These are phyloP conservation scores for Palythoa grandiflora DNA, from an alignment of 92 coral and sea anemone species.

Conservation along the genomic window DNA sequence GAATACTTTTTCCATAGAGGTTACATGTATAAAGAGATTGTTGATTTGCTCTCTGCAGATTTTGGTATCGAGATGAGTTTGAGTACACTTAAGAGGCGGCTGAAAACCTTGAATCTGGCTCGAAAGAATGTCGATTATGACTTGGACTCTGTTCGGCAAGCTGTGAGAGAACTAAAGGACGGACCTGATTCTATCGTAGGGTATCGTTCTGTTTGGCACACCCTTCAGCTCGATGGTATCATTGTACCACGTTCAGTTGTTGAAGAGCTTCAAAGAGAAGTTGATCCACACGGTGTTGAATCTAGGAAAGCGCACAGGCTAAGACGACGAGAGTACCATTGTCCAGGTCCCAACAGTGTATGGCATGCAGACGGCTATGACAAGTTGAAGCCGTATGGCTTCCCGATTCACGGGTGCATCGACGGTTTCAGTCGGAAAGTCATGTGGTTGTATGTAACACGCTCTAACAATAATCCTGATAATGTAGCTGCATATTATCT, in stretches of 20 bases:
- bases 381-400: no score
- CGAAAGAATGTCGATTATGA: slow-evolving; percentile 27
- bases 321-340: neutral
- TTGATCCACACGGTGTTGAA: slow-evolving; percentile 22
- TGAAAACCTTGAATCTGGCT: slow-evolving; percentile 32
- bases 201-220: slow-evolving; percentile 19
- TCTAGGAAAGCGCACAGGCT: slow-evolving; percentile 18
- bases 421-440: slow-evolving; percentile 17
- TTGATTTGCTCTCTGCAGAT: neutral
- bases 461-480: slow-evolving; percentile 11
- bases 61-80: neutral
- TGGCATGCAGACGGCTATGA: no score
- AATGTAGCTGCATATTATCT: slow-evolving; percentile 13
- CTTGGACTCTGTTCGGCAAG: slow-evolving; percentile 31
- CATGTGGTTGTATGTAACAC: slow-evolving; percentile 14
- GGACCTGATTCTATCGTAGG: slow-evolving; percentile 18
- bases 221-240: slow-evolving; percentile 11
- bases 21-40: slow-evolving; percentile 20
- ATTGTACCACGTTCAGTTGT: neutral
- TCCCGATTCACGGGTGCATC: no score
- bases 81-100: slow-evolving; percentile 15
- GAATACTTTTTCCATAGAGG: slow-evolving; percentile 6
- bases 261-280: slow-evolving; percentile 21
- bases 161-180: slow-evolving; percentile 22
- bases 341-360: no score